These are phyloP conservation scores for Turdus rufiventris DNA, from an alignment of 2,113 vertebrate genomes.

Conservation along the genomic window DNA sequence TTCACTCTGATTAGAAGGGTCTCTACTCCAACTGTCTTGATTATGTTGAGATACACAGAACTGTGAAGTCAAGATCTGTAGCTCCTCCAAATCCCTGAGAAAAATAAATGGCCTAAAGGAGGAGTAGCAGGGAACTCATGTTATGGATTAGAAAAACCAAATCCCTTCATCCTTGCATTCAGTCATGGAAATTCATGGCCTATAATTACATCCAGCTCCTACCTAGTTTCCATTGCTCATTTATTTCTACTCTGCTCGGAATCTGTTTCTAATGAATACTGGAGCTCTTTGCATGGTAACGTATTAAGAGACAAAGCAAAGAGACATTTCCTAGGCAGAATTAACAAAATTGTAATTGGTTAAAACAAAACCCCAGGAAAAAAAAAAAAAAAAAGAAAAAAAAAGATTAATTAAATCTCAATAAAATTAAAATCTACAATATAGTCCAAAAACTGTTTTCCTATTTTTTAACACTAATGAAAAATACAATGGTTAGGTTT, in stretches of 20 bases:
- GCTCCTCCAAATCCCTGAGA: neutral
- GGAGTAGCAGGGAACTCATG: neutral
- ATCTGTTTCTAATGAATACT: neutral
- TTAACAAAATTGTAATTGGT: neutral
- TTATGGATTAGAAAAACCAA: neutral
- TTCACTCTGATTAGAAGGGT: neutral
- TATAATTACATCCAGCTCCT: neutral
- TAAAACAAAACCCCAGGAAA: neutral
- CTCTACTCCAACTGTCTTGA: neutral
- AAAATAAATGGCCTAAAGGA: neutral
- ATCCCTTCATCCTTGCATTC: neutral
- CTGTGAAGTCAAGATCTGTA: neutral
- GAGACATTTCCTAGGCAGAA: neutral
- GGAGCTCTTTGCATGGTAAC: neutral
- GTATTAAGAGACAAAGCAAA: neutral
- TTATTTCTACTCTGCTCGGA: neutral
- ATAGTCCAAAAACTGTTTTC: neutral
- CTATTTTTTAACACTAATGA: neutral
- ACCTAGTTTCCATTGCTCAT: neutral
- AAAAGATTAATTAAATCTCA: neutral
- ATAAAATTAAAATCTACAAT: neutral
- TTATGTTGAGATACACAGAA: rapidly evolving
- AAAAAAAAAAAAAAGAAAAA: no score
- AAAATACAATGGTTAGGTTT: neutral
- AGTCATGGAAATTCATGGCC: neutral